Conservation (phyloP, 2,113 vertebrate species). For the Acrocephalus arundinaceus region DNA sequence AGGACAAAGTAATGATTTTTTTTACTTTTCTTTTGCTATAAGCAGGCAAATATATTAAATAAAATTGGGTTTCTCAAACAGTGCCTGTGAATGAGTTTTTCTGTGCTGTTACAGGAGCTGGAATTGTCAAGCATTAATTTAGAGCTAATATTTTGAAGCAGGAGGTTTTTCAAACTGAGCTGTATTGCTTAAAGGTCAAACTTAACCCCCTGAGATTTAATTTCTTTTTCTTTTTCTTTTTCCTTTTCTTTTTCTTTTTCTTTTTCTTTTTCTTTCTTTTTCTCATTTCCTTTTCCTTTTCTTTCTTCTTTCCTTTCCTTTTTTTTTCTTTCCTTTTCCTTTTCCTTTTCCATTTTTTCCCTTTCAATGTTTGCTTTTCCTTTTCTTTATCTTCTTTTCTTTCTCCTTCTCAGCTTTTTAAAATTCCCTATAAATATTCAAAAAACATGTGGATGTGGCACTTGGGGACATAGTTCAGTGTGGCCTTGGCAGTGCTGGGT, state of each 20-base stretch:
- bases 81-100: not conserved
- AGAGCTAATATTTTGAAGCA: conserved; percentile 9
- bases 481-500: not conserved
- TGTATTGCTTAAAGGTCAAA: not conserved
- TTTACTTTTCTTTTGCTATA: conserved; percentile 25
- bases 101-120: not conserved
- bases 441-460: not conserved
- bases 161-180: conserved; percentile 41
- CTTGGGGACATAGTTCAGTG: not conserved
- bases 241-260: accelerated
- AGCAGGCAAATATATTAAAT: conserved; percentile 52
- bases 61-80: not conserved
- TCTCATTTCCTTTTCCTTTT: no score
- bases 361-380: no score
- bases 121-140: not conserved
- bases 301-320: not conserved
- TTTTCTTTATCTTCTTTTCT: no score
- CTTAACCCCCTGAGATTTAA: not conserved
- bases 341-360: no score
- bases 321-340: no score
- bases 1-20: conserved; percentile 47
- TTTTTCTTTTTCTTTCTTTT: accelerated
- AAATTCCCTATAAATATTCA: not conserved
- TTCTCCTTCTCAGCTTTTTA: not conserved
- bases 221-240: accelerated